Conservation (phyloP, 2,113 vertebrate genomes). For the Hippolais icterina region DNA sequence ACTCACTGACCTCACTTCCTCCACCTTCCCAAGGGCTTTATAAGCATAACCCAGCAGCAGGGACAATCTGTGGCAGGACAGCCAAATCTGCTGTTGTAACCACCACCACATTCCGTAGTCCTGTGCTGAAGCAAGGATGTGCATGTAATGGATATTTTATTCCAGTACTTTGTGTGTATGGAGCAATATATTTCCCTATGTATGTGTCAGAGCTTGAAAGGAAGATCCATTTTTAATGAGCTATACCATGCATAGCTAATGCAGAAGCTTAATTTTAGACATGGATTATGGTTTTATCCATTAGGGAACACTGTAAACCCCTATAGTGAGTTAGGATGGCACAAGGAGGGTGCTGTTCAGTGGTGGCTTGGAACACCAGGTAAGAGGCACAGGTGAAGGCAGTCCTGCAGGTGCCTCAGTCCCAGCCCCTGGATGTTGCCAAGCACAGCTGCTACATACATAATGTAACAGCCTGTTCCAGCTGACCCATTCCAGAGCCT, state of each 20-base stretch:
- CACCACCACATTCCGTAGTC: neutral
- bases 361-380: neutral
- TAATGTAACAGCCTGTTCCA: neutral
- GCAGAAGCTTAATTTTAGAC: neutral
- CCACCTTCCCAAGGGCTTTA: neutral
- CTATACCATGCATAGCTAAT: neutral
- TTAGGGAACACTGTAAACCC: neutral
- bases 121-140: neutral
- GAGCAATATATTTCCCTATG: slow-evolving; percentile 8
- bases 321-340: neutral
- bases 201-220: slow-evolving; percentile 15
- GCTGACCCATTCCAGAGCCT: neutral
- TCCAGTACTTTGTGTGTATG: neutral
- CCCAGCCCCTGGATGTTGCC: rapidly evolving
- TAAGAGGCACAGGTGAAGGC: neutral
- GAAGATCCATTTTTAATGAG: slow-evolving; percentile 41
- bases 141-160: neutral
- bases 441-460: neutral
- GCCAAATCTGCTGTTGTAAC: neutral
- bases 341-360: neutral
- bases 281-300: neutral
- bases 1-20: neutral
- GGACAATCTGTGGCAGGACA: neutral
- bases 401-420: neutral
- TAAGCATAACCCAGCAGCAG: neutral